Conservation (phyloP, 2,797 vertebrate genomes). For the Lacerta agilis region DNA sequence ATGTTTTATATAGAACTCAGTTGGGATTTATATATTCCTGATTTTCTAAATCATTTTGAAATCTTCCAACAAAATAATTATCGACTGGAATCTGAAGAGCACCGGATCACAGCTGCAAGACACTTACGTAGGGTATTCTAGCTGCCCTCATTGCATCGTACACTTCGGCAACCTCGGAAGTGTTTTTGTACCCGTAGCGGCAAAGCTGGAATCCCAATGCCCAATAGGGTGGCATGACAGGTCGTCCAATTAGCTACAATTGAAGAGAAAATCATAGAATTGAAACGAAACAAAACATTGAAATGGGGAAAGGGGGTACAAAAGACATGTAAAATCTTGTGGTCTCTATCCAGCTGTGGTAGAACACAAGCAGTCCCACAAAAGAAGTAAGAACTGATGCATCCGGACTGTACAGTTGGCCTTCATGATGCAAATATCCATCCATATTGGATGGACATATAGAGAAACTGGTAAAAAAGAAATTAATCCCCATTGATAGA, state of each 20-base stretch:
- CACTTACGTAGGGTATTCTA: slow-evolving; percentile 88
- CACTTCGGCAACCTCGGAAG: slow-evolving; percentile 79
- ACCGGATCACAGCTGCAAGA: neutral
- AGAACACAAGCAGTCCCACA: neutral
- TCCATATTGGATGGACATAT: neutral
- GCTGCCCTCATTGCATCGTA: slow-evolving; percentile 83
- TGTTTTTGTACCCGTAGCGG: slow-evolving; percentile 90
- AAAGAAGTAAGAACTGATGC: neutral
- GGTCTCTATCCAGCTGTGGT: no score
- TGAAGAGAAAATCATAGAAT: neutral
- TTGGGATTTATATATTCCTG: no score
- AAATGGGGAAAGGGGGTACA: neutral
- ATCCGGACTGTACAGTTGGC: no score
- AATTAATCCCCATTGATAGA: neutral
- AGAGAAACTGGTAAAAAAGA: neutral
- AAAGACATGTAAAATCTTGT: neutral
- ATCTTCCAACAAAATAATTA: neutral
- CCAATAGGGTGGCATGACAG: slow-evolving; percentile 95
- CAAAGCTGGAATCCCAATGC: slow-evolving; percentile 93
- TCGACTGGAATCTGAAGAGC: neutral
- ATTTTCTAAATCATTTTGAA: no score
- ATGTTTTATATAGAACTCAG: neutral
- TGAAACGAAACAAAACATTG: neutral
- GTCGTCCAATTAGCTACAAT: slow-evolving; percentile 89
- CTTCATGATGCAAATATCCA: neutral